Evolutionary conservation across 1,140 invertebrate genomes (phyloP).

Genomic region (Grapholita molesta): DNA sequence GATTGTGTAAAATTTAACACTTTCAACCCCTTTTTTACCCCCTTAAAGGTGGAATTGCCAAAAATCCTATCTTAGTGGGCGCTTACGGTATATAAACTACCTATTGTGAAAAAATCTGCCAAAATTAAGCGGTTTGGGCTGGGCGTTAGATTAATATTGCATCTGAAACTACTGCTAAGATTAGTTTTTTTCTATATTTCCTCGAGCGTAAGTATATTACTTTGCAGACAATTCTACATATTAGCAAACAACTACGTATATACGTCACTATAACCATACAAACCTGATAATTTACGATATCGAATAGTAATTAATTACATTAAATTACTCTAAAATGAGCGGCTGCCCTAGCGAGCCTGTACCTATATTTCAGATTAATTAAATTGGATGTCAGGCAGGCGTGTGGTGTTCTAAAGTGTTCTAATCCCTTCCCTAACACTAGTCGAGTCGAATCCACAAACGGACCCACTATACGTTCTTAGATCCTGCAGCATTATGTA

Average conservation of each 20-base stretch:
- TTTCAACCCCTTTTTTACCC: no score
- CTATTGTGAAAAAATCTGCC: no score
- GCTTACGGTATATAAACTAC: no score
- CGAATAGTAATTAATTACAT: constrained; percentile 11
- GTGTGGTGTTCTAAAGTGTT: background rate
- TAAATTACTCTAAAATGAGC: background rate
- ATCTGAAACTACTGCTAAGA: no score
- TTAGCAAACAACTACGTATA: background rate
- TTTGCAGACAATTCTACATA: no score
- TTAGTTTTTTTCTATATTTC: no score
- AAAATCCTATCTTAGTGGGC: no score
- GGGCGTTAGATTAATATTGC: no score
- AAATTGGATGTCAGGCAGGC: background rate
- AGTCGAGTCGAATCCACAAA: background rate
- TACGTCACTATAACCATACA: background rate
- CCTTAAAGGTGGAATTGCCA: no score
- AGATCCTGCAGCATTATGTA: background rate
- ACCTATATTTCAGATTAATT: constrained; percentile 5
- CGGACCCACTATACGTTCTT: background rate
- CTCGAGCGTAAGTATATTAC: no score
- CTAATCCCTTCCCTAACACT: background rate
- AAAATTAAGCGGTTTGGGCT: no score
- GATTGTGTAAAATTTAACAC: no score
- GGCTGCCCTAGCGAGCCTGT: background rate
- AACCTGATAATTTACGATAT: constrained; percentile 5